Evolutionary conservation across 2,888 invertebrate genomes (phyloP).

Genomic region (Lycophotia porphyrea): DNA sequence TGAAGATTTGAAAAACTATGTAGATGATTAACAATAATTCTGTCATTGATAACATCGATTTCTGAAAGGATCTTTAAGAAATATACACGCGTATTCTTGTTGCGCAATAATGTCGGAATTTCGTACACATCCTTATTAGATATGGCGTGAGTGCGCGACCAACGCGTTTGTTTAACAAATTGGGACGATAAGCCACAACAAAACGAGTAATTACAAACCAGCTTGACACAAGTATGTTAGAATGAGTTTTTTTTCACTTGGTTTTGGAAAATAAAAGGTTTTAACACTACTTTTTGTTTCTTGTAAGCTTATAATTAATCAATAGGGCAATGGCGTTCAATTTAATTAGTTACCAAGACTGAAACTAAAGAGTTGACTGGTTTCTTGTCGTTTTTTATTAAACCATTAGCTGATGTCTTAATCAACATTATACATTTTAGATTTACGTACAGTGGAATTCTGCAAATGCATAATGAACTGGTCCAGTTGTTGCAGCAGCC

Average conservation of each 20-base stretch:
- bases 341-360: background rate
- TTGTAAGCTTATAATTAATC: background rate
- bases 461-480: conserved; percentile 96
- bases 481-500: conserved; percentile 98
- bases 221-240: background rate
- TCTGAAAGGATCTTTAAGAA: background rate
- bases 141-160: conserved; percentile 15
- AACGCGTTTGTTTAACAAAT: conserved; percentile 37
- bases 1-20: background rate
- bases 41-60: background rate
- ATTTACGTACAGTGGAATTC: conserved; percentile 91
- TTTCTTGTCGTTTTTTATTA: background rate
- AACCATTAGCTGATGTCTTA: background rate
- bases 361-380: background rate
- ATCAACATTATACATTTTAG: background rate
- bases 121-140: conserved; percentile 54
- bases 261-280: background rate
- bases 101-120: conserved; percentile 37
- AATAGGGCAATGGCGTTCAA: background rate
- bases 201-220: background rate
- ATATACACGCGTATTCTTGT: background rate
- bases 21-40: background rate
- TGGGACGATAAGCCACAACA: conserved; percentile 19
- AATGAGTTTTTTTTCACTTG: background rate
- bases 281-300: background rate